Evolutionary conservation across 2,113 vertebrate species (phyloP), one percentile per base, ranked within the genome.

Genomic region (Centropus bengalensis): DNA sequence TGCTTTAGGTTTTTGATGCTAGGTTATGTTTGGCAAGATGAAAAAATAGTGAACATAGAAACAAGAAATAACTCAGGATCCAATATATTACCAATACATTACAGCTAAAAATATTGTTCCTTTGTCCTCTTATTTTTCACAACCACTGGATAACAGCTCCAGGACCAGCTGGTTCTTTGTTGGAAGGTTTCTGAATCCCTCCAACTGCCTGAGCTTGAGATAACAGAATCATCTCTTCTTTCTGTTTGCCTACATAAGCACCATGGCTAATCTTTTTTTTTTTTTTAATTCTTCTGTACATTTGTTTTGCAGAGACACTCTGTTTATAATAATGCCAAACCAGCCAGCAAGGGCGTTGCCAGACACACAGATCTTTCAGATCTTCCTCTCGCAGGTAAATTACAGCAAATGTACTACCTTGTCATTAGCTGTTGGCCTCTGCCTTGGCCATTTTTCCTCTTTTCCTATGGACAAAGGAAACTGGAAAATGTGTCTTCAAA

Each of bases 311-410:
- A 98, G 98, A 97, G 98, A 66, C 98, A 98, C 86, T 98, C 97
- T 12, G 82, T 96, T 14, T 98, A 97, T 44, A 97, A 75, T 66
- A 93, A 95, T 33, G 8, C 94, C 11, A 97, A 97, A 79, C 82
- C 97, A 30, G 64, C 97, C 52, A 91, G 93, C 94, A 98, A 97
- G 82, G 91, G 96, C 1, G 28, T 93, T 45, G 80, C 95, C 77
- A 97, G 95, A 32, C 96, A 91, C 18, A 23, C 97, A 62, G 98
- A 98, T 12, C 97, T 98, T 36, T 96, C 98, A 33, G 98, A 98
- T 63, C 97, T 98, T 44, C 96, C 98, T 12, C 96, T 98, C 75
- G 94, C 98, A 96, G 98, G 98, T 98, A 92, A 95, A 51, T 60
- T 56, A 59, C 64, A 33, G 26, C 63, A 47, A 79, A 74, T 1